phyloP scores from a whole-genome alignment of 2,888 invertebrate genomes.

The Dioctria rufipes region DNA sequence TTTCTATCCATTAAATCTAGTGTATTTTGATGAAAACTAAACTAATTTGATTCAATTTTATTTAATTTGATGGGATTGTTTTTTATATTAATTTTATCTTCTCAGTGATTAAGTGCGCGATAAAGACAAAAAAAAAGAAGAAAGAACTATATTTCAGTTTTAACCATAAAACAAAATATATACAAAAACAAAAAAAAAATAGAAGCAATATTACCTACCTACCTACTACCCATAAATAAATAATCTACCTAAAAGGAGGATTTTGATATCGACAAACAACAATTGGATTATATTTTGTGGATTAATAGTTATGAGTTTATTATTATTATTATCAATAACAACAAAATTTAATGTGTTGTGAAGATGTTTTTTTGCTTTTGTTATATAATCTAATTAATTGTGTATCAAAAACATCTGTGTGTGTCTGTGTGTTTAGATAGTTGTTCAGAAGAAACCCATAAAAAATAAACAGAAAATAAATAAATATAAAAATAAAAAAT shows the following conservation, averaged over 20 bases:
- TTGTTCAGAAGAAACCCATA: not conserved
- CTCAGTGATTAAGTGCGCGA: no score
- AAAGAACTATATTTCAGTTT: no score
- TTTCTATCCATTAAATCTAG: no score
- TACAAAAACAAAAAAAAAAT: no score
- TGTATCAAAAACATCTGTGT: not conserved
- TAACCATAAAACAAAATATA: no score
- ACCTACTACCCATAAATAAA: no score
- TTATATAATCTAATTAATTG: slow-evolving; percentile 11
- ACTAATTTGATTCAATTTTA: not conserved
- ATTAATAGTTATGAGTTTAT: slow-evolving; percentile 24
- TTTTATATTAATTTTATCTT: no score
- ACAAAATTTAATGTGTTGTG: slow-evolving; percentile 38
- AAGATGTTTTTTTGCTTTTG: slow-evolving; percentile 27
- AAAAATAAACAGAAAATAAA: not conserved
- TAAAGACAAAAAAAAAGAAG: no score
- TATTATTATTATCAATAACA: not conserved
- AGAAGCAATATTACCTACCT: not conserved
- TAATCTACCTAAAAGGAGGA: no score
- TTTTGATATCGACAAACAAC: no score
- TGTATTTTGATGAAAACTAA: no score
- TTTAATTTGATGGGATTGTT: no score
- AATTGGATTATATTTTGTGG: slow-evolving; percentile 21
- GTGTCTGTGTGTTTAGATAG: slow-evolving; percentile 45
- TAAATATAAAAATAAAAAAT: not conserved